Base-by-base conservation (phyloP, 92 coral and sea anemone species). In the Parazoanthus atlanticus region DNA sequence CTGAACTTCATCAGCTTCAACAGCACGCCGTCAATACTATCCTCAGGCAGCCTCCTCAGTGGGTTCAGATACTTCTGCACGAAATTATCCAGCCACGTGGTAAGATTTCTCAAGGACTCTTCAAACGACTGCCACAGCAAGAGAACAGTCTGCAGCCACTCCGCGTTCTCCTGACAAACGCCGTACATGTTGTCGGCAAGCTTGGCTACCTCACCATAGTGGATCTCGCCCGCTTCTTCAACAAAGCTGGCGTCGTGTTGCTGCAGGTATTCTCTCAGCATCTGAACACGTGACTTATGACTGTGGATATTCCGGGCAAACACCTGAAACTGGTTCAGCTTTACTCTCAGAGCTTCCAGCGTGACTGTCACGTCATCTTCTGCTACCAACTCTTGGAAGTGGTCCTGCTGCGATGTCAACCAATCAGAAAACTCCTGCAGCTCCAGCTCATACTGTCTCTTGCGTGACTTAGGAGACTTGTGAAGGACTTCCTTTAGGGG, bases 41-140 rank as follows among this genome's bases (percentile, higher is more conserved):
- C 93, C 88, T 97, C 99, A 4, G 92, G 96, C 54, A 91, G 92
- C 46, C 89, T 89, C 56, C 94, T 92, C 12, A 96, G 85, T 19
- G 96, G 91, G 40, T 71, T 73, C 34, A 97, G 71, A 33, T 93
- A 91, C 79, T 91, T 93, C 38, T 86, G 90, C 43, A 67, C 85
- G 47, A 94, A 86, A 80, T 81, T 95, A 56, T 92, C 93, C 77
- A 95, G 90, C 99, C 99, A 97, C 2, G 89, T 81, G 58, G 78
- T 89, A 54, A 97, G 82, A 81, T 91, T 94, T 23, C 56, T 79
- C 61, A 90, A 86, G 3, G 98, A 96, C 43, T 96, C 96, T 36
- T 95, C 95, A 74, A 97, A 97, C 10, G 96, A 93, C 80, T 94
- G 95, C 99, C 99, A 97, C 54, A 92, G 98, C 61, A 91, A 88